Conservation (phyloP, 2,888 invertebrate species). For the Orthosia gothica region DNA sequence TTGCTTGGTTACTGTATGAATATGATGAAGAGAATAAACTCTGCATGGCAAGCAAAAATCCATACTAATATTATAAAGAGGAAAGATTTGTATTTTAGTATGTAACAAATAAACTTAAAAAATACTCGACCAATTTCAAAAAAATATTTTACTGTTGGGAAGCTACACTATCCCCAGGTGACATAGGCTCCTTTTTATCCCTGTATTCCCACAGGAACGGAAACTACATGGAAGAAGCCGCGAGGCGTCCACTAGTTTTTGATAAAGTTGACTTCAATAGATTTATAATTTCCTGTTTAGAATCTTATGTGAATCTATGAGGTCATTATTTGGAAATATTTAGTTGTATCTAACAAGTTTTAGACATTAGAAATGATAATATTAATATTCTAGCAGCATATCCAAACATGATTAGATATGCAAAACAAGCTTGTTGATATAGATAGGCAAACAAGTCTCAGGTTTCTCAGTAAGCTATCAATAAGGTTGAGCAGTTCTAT, state of each 20-base stretch:
- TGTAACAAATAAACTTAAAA: too few relatives aligned
- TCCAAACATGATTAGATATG: conserved; percentile 15
- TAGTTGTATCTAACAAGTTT: neutral
- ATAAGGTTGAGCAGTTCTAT: conserved; percentile 15
- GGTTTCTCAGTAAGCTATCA: conserved; percentile 13
- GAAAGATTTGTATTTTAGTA: too few relatives aligned
- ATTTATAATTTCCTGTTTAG: neutral
- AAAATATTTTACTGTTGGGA: too few relatives aligned
- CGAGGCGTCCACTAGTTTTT: too few relatives aligned
- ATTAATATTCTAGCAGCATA: conserved; percentile 22
- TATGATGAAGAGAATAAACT: conserved; percentile 7
- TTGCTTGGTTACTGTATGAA: conserved; percentile 6
- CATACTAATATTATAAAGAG: too few relatives aligned
- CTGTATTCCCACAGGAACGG: too few relatives aligned
- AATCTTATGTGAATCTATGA: neutral
- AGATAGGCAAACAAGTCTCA: conserved; percentile 13
- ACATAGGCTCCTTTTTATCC: too few relatives aligned
- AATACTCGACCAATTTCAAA: too few relatives aligned
- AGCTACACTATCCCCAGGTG: too few relatives aligned
- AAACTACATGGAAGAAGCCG: too few relatives aligned
- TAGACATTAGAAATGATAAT: neutral
- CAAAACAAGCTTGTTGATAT: conserved; percentile 33
- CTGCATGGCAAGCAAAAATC: neutral
- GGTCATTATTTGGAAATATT: neutral
- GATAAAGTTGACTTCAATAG: neutral